Evolutionary conservation across 2,888 invertebrate species (phyloP), one percentile per base, ranked within the genome.

Genomic region (Prionchulus punctatus): DNA sequence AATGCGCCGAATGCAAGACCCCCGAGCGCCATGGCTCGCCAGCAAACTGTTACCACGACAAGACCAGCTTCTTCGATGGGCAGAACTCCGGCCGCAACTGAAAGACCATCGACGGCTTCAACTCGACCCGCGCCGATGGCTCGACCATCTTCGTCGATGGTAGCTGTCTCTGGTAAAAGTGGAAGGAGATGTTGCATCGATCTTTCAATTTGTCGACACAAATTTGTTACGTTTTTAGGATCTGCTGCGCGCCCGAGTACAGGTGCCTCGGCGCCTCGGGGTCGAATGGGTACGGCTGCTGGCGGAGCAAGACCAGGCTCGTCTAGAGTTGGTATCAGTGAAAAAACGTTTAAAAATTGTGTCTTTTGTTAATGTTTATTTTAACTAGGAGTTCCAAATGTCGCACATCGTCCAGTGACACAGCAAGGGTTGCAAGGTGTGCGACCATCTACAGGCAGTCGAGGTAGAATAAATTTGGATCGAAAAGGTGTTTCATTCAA

Each of bases 381-480:
- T 36, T 18, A 12, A 12, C 7, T 18, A 36, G 36, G 36, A 7
- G 18, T 36, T 7, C 36, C 7, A 36, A 36, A 18, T 36, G 36
- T 18, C 7, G 23, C 45, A n/a, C 23, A 85, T 63, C 77, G 86
- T 57, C 85, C 85, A 18, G 82, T 85, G 65, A 86, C 86, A 1
- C 85, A 85, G 66, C 85, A 86, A 75, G 85, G 85, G 0, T 75
- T 85, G 54, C 74, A 74, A 30, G 84, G 84, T 0, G 74, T 84
- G 53, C 79, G 83, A 52, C 83, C 84, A 26, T 71, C 68, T 23
- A 64, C 65, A 7, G 45, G 45, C 12, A n/a, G n/a, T n/a, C 45
- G 45, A 12, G 45, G 12, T 66, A 67, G 36, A 7, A 18, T 36
- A 36, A 36, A 36, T 12, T 36, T 36, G 36, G 36, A 36, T 18